phyloP scores from a whole-genome alignment of 2,113 vertebrate genomes.

The Prunella fulvescens region DNA sequence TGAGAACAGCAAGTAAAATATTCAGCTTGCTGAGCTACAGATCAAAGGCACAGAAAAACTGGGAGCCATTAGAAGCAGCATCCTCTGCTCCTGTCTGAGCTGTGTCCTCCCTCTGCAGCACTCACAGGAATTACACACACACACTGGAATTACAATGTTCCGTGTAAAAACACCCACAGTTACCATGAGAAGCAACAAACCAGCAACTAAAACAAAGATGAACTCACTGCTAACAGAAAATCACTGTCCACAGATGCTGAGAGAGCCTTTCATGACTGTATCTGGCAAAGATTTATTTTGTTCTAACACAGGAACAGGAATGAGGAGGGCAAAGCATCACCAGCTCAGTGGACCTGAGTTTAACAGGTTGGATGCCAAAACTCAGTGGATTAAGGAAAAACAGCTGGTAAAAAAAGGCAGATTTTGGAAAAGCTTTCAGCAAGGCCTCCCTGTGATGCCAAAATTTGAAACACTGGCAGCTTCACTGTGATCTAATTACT shows the following conservation, averaged over 20 bases:
- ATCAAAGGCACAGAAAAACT: neutral
- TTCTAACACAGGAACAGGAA: neutral
- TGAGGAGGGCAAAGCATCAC: neutral
- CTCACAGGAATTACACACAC: no score
- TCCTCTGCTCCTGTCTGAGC: neutral
- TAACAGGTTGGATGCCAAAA: neutral
- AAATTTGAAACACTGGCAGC: neutral
- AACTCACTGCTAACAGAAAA: neutral
- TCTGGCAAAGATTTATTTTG: neutral
- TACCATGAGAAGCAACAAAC: neutral
- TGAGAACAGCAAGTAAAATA: neutral
- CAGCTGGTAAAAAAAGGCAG: neutral
- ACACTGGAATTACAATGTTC: rapidly evolving
- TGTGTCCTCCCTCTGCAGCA: neutral
- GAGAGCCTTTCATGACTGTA: neutral
- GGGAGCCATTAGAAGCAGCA: neutral
- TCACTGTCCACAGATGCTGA: neutral
- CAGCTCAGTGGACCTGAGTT: neutral
- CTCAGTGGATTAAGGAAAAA: neutral
- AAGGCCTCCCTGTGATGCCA: neutral
- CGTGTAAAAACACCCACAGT: neutral
- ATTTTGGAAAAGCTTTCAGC: neutral
- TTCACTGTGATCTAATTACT: neutral
- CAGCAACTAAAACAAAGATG: neutral
- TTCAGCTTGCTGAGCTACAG: neutral